phyloP scores from a whole-genome alignment of 1,140 invertebrate genomes.

The Trissolcus basalis region DNA sequence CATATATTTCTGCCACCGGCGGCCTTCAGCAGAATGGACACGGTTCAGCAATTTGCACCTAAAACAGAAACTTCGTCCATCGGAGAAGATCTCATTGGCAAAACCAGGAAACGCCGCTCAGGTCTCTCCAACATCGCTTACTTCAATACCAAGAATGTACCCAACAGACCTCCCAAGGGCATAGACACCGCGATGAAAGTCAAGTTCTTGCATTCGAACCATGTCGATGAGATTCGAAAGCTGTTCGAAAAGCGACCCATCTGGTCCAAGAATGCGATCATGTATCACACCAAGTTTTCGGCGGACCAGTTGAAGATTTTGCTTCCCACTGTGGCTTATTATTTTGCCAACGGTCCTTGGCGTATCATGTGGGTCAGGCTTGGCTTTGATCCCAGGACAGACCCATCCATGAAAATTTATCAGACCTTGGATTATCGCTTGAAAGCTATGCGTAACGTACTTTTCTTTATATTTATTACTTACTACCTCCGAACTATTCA shows the following conservation, averaged over 20 bases:
- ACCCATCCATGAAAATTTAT: slow-evolving; percentile 86
- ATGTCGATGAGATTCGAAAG: slow-evolving; percentile 77
- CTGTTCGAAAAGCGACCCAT: slow-evolving; percentile 88
- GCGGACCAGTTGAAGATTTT: slow-evolving; percentile 84
- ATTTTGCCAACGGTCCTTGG: slow-evolving; percentile 92
- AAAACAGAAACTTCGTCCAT: slow-evolving; percentile 68
- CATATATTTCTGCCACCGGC: slow-evolving; percentile 85
- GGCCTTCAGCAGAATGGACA: slow-evolving; percentile 87
- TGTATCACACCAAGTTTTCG: slow-evolving; percentile 80
- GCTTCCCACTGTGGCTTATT: slow-evolving; percentile 88
- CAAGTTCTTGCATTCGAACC: slow-evolving; percentile 74
- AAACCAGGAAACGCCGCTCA: slow-evolving; percentile 76
- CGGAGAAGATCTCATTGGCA: slow-evolving; percentile 75
- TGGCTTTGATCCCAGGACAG: slow-evolving; percentile 90
- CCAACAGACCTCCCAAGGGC: slow-evolving; percentile 75
- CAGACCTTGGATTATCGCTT: slow-evolving; percentile 92
- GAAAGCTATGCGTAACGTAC: slow-evolving; percentile 79
- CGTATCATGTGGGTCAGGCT: slow-evolving; percentile 88
- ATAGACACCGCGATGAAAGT: slow-evolving; percentile 75
- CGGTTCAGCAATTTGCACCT: slow-evolving; percentile 76
- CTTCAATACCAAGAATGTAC: slow-evolving; percentile 77
- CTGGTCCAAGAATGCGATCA: slow-evolving; percentile 88
- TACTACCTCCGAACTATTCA: no score
- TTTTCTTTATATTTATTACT: not conserved
- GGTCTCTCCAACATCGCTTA: slow-evolving; percentile 77